phyloP scores from a whole-genome alignment of 2,797 vertebrate species.

The Centropyge bicolor region DNA sequence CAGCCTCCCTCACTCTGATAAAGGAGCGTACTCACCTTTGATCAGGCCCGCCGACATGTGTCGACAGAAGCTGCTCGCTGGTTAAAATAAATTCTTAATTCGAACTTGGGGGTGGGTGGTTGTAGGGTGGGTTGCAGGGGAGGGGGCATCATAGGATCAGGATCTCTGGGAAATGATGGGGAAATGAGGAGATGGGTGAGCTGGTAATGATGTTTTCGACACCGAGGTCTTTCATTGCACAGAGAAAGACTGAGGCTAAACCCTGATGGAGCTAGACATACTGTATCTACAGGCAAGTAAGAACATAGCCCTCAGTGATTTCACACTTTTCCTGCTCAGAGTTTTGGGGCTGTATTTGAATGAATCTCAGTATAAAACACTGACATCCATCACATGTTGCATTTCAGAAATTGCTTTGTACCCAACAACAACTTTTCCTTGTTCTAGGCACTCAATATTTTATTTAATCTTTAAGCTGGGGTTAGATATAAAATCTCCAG shows the following conservation, averaged over 20 bases:
- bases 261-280: slow-evolving; percentile 50
- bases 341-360: slow-evolving; percentile 50
- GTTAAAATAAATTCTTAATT: slow-evolving; percentile 90
- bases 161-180: slow-evolving; percentile 73
- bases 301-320: slow-evolving; percentile 59
- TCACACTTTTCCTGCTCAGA: slow-evolving; percentile 29
- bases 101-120: slow-evolving; percentile 79
- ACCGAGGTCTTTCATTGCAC: slow-evolving; percentile 69
- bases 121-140: slow-evolving; percentile 65
- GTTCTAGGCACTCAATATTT: slow-evolving; percentile 8
- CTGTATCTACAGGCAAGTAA: slow-evolving; percentile 57
- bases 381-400: slow-evolving; percentile 47
- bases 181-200: slow-evolving; percentile 74
- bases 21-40: slow-evolving; percentile 85
- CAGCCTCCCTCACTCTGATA: slow-evolving; percentile 85
- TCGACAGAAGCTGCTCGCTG: slow-evolving; percentile 85
- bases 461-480: slow-evolving; percentile 40
- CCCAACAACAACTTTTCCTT: slow-evolving; percentile 50
- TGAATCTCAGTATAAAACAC: slow-evolving; percentile 44
- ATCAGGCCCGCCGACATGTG: slow-evolving; percentile 86
- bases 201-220: slow-evolving; percentile 77
- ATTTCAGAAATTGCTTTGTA: slow-evolving; percentile 38
- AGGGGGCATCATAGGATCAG: slow-evolving; percentile 73
- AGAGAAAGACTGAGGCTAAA: slow-evolving; percentile 62
- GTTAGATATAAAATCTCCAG: slow-evolving; percentile 33